phyloP scores from a whole-genome alignment of 2,797 vertebrate species.

The Mareca penelope region DNA sequence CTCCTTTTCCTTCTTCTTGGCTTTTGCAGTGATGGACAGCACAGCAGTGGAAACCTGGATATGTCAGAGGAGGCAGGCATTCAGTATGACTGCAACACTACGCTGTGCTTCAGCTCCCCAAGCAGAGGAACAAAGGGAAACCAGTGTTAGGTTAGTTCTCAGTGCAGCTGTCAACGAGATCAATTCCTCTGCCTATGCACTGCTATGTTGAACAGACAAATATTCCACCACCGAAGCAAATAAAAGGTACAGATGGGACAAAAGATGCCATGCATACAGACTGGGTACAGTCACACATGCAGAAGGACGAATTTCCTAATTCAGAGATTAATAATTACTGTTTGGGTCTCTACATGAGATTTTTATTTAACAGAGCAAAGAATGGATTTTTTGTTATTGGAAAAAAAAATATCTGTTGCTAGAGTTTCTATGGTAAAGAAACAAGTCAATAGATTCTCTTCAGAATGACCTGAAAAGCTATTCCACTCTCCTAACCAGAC shows the following conservation, averaged over 20 bases:
- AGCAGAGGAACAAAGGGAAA: not conserved
- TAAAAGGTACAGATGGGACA: not conserved
- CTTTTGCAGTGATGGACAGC: constrained; percentile 98
- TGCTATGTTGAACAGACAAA: not conserved
- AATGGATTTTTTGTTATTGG: not conserved
- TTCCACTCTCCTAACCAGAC: not conserved
- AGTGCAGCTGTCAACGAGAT: not conserved
- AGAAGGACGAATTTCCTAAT: not conserved
- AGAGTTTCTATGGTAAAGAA: not conserved
- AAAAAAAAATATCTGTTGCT: not conserved
- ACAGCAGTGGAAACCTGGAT: constrained; percentile 96
- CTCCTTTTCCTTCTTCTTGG: constrained; percentile 98
- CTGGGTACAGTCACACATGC: not conserved
- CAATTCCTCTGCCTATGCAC: not conserved
- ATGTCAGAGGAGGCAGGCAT: constrained; percentile 7
- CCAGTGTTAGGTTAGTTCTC: not conserved
- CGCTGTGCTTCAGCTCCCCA: not conserved
- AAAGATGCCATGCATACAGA: not conserved
- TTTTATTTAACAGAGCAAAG: not conserved
- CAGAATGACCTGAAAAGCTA: not conserved
- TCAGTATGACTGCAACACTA: not conserved
- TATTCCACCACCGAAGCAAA: not conserved
- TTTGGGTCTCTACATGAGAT: not conserved
- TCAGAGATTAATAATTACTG: not conserved
- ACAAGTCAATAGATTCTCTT: not conserved